A percentile compares a stretch with the other conserved stretches of the same genome.
These are phyloP conservation scores for Syngnathoides biaculeatus DNA, from an alignment of 2,113 vertebrate genomes.

Conservation along the genomic window DNA sequence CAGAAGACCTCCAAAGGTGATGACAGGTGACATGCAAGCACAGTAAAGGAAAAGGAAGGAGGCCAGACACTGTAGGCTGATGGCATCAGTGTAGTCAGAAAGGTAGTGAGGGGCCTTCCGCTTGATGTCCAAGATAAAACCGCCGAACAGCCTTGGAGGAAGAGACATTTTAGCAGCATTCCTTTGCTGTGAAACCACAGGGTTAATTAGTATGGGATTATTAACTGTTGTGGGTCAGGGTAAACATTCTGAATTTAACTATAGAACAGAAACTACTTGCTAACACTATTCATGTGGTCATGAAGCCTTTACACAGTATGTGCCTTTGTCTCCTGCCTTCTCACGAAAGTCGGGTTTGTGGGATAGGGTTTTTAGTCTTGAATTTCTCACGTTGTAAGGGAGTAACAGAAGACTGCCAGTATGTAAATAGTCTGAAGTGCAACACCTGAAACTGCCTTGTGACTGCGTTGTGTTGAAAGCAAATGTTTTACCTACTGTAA, in stretches of 20 bases:
- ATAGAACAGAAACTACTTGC: background rate
- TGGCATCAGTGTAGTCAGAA: slow-evolving; percentile 93
- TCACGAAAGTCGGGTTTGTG: no score
- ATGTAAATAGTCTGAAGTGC: background rate
- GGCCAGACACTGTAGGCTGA: slow-evolving; percentile 96
- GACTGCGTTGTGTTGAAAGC: background rate
- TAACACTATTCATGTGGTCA: background rate
- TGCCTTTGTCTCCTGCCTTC: no score
- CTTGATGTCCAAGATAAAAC: slow-evolving; percentile 90
- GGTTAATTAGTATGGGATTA: background rate
- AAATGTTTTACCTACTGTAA: background rate
- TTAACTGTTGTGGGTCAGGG: background rate
- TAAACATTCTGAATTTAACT: background rate
- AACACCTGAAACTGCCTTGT: background rate
- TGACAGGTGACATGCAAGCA: slow-evolving; percentile 99
- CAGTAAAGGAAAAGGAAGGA: slow-evolving; percentile 99
- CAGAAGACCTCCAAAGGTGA: slow-evolving; percentile 96
- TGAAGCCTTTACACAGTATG: background rate
- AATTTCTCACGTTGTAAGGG: background rate
- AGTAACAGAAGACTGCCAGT: background rate
- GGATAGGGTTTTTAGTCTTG: no score
- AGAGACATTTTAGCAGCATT: slow-evolving; percentile 7
- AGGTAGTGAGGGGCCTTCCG: slow-evolving; percentile 93
- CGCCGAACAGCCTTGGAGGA: slow-evolving; percentile 84
- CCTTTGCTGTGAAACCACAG: slow-evolving; percentile 12